Evolutionary conservation across 2,888 invertebrate genomes (phyloP), one percentile per base, ranked within the genome.

Genomic region (Parapristionchus giblindavisi): DNA sequence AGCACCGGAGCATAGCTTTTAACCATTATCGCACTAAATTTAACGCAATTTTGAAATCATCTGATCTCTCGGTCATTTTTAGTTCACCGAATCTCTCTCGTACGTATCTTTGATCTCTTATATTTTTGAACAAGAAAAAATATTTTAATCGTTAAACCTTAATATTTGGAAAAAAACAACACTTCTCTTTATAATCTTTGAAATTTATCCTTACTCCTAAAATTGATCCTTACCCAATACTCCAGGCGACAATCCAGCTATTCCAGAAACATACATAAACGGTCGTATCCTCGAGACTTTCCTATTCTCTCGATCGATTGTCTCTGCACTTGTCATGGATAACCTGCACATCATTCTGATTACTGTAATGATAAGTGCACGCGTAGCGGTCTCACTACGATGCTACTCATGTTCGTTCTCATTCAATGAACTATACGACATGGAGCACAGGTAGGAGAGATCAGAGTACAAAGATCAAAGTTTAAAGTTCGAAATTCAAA

Each of bases 391-490:
- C n/a, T 43, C 77, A 6, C 79, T 85, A 11, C 78, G 78, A 58
- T 86, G 86, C 75, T 86, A 85, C 76, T 81, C 84, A 54, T 86
- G 86, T 77, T 79, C 80, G 65, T 86, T 86, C 73, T 84, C 84
- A 52, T 86, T 80, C 76, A 86, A 84, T 77, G 86, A 86, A 66
- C 75, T 84, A 71, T 86, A 84, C 78, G 86, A 86, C 73, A 75
- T 76, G 73, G 85, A 86, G 60, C 82, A 83, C 75, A 80, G 79
- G 83, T 82, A 14, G 27, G 34, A 48, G 5, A 54, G 27, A 14
- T 43, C 5, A 17, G 29, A 27, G 14, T 36, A 17, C 6, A 54
- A 14, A 27, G 40, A 63, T 27, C 32, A 2, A 34, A 65, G 48
- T 6, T 14, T 8, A 32, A 36, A 0, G 36, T 60, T 60, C 60